These are phyloP conservation scores for Morus bassanus DNA, from an alignment of 2,797 vertebrate species.

Conservation along the genomic window DNA sequence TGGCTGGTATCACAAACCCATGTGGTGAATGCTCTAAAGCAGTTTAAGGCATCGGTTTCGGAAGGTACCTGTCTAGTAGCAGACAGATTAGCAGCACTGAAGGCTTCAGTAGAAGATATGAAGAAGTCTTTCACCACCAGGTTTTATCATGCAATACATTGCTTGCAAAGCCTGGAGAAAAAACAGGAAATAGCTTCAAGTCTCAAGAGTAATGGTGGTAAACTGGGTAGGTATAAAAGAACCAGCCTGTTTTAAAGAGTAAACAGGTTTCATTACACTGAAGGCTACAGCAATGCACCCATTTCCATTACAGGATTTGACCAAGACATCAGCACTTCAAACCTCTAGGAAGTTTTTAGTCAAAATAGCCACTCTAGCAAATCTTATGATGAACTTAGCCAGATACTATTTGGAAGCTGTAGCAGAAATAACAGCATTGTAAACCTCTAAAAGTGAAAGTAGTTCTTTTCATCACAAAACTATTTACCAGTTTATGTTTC, in stretches of 20 bases:
- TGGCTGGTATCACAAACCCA: conserved; percentile 75
- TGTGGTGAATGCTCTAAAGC: conserved; percentile 69
- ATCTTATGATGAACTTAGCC: neutral
- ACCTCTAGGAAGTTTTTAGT: neutral
- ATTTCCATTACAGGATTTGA: neutral
- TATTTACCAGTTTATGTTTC: neutral
- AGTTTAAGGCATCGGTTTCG: conserved; percentile 62
- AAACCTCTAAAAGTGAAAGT: neutral
- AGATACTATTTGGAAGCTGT: neutral
- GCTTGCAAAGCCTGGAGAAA: conserved; percentile 75
- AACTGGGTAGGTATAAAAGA: conserved; percentile 71
- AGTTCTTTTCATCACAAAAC: neutral
- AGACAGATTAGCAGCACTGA: conserved; percentile 46
- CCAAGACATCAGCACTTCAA: neutral
- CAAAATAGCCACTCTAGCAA: neutral
- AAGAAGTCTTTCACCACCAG: conserved; percentile 73
- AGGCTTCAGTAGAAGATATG: conserved; percentile 69
- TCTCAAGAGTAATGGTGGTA: conserved; percentile 75
- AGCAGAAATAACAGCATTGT: neutral
- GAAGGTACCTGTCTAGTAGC: conserved; percentile 38
- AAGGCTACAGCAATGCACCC: neutral
- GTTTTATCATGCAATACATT: conserved; percentile 76
- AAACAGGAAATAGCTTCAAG: conserved; percentile 68
- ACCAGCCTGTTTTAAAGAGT: neutral
- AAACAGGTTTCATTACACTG: neutral